Evolutionary conservation across 2,113 vertebrate species (phyloP).

Genomic region (Recurvirostra avosetta): DNA sequence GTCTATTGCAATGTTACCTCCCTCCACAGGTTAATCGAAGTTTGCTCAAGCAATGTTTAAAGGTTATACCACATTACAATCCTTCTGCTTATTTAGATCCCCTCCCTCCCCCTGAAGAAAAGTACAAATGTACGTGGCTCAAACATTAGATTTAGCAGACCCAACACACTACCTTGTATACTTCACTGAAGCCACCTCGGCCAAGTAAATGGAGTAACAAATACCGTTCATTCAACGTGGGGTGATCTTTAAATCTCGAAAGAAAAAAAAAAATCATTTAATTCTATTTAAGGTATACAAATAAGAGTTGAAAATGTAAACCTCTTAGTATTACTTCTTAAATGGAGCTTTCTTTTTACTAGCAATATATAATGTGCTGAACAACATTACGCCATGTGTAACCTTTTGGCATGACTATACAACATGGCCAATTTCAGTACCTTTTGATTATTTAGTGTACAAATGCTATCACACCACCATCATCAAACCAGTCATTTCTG

Average conservation of each 20-base stretch:
- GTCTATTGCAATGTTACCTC: background rate
- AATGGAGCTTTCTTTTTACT: background rate
- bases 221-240: constrained; percentile 96
- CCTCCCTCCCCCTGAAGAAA: accelerated
- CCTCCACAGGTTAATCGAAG: background rate
- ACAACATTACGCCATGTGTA: background rate
- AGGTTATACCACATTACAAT: background rate
- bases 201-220: constrained; percentile 96
- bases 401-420: background rate
- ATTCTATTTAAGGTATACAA: background rate
- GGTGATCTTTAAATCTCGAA: constrained; percentile 97
- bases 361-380: background rate
- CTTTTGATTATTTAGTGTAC: background rate
- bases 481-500: background rate
- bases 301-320: background rate
- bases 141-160: background rate
- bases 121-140: background rate
- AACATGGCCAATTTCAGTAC: background rate
- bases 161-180: constrained; percentile 88
- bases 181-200: constrained; percentile 98
- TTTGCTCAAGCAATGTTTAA: background rate
- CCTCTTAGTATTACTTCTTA: background rate
- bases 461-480: background rate
- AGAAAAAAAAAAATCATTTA: background rate
- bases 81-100: background rate